These are phyloP conservation scores for Stenchaetothrips biformis DNA, from an alignment of 2,888 invertebrate species.

Conservation along the genomic window DNA sequence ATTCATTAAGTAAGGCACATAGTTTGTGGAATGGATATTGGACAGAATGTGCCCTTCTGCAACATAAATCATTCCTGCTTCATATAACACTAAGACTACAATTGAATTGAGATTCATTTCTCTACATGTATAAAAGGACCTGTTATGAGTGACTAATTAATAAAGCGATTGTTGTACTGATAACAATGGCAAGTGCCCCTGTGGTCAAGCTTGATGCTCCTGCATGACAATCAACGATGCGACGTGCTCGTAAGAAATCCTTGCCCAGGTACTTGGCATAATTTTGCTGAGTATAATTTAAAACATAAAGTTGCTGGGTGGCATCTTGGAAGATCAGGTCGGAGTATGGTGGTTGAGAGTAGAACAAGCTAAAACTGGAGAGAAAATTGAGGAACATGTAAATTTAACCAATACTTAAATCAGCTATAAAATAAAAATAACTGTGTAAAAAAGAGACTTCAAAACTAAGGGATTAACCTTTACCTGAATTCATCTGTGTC, in stretches of 20 bases:
- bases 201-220: constrained; percentile 7
- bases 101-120: too few relatives aligned
- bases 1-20: too few relatives aligned
- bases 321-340: constrained; percentile 96
- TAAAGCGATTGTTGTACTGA: neutral
- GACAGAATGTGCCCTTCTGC: too few relatives aligned
- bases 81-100: too few relatives aligned
- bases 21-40: too few relatives aligned
- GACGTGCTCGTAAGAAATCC: constrained; percentile 68
- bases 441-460: constrained; percentile 36
- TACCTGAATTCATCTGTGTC: constrained; percentile 78
- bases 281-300: constrained; percentile 63
- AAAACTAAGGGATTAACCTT: constrained; percentile 33
- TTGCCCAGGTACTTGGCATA: constrained; percentile 67
- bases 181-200: neutral
- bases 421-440: constrained; percentile 19
- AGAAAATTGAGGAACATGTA: constrained; percentile 31
- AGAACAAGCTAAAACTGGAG: constrained; percentile 89
- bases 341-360: constrained; percentile 74
- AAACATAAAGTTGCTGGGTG: constrained; percentile 75
- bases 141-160: neutral
- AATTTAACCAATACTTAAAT: neutral
- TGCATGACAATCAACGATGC: constrained; percentile 68
- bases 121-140: too few relatives aligned
- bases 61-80: too few relatives aligned